Evolutionary conservation across 2,113 vertebrate species (phyloP), one percentile per base, ranked within the genome.

Genomic region (Todiramphus chloris): DNA sequence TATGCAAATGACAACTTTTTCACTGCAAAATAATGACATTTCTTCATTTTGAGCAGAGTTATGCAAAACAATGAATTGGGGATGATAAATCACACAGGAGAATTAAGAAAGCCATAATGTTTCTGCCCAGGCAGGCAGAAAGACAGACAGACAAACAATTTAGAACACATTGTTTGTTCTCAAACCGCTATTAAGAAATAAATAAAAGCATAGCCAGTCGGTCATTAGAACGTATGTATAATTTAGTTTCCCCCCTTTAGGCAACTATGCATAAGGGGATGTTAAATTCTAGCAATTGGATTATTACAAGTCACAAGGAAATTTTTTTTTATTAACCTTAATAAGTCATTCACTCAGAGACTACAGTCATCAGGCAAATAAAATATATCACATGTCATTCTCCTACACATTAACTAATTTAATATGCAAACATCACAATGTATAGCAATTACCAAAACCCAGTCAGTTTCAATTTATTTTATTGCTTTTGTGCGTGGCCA

Each of bases 1-100:
- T 98, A 98, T 98, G 98, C 98, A 98, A 98, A 98, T 98, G 98
- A 98, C 98, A 98, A 98, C 97, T 98, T 98, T 98, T 98, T 98
- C 98, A 92, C 98, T 97, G 97, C 97, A 98, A 98, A 98, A 98
- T 98, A 98, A 98, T 98, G 98, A 98, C 98, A 98, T 98, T 98
- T 98, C 98, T 98, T 98, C 98, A 98, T 98, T 98, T 98, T 98
- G 98, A 98, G 97, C 98, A 96, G 97, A 98, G 97, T 98, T 98
- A 98, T 98, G 98, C 98, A 98, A 98, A 98, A 98, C 98, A 98
- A 98, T 98, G 98, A 98, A 98, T 98, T 98, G 98, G 94, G 92
- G 97, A 98, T 98, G 98, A 98, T 98, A 98, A 98, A 98, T 98
- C 98, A 98, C 98, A 96, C 88, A 72, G 95, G 96, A 98, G 96